Conservation (phyloP, 2,888 invertebrate species). For the Petrophora chlorosata region DNA sequence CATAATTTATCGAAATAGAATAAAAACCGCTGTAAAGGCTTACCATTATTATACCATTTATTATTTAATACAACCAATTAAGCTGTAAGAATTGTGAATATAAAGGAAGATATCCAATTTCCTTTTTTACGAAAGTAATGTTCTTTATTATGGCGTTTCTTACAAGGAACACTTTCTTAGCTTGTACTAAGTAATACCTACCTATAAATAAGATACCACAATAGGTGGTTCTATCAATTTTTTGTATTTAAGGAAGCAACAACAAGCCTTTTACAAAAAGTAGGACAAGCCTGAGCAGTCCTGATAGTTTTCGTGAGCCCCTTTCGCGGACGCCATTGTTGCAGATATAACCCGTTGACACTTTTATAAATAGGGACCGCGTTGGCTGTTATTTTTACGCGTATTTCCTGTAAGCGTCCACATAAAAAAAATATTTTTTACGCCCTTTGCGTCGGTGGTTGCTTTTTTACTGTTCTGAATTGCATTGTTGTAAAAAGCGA, state of each 20-base stretch:
- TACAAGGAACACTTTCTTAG: too few relatives aligned
- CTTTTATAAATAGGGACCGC: slow-evolving; percentile 23
- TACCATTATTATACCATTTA: too few relatives aligned
- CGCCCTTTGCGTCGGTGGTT: slow-evolving; percentile 17
- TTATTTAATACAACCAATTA: too few relatives aligned
- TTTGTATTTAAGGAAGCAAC: too few relatives aligned
- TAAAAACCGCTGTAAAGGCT: too few relatives aligned
- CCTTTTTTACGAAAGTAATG: too few relatives aligned
- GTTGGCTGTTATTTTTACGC: slow-evolving; percentile 25
- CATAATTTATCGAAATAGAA: background rate
- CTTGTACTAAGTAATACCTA: too few relatives aligned
- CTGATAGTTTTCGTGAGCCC: slow-evolving; percentile 23
- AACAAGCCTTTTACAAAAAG: slow-evolving; percentile 4
- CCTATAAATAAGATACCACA: too few relatives aligned
- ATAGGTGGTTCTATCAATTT: too few relatives aligned
- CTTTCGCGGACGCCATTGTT: slow-evolving; percentile 18
- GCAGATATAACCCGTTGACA: slow-evolving; percentile 26
- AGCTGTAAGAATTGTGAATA: too few relatives aligned
- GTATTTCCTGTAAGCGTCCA: slow-evolving; percentile 24
- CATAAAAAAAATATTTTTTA: slow-evolving; percentile 18
- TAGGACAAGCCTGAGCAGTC: slow-evolving; percentile 17
- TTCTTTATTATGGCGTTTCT: too few relatives aligned
- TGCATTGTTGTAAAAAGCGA: slow-evolving; percentile 23
- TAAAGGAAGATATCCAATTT: too few relatives aligned
- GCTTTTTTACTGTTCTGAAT: slow-evolving; percentile 21